Conservation (phyloP, 2,113 vertebrate species). For the Heterotilapia buettikoferi region DNA sequence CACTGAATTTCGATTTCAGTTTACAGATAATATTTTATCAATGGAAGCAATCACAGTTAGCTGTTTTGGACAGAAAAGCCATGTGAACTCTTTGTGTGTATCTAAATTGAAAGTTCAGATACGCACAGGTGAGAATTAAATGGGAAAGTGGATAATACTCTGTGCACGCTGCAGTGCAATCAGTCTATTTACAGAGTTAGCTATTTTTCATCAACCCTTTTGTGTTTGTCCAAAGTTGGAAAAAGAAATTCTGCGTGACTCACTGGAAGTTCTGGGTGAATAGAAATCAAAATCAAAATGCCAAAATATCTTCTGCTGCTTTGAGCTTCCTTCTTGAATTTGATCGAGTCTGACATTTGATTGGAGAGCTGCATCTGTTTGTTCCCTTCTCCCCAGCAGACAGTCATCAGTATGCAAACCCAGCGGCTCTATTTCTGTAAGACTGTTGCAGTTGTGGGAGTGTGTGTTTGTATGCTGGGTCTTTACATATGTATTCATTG, state of each 20-base stretch:
- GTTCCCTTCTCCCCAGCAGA: neutral
- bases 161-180: neutral
- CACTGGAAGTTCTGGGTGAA: neutral
- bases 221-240: neutral
- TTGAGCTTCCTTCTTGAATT: neutral
- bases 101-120: neutral
- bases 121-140: neutral
- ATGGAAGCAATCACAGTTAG: neutral
- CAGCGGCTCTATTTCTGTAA: slow-evolving; percentile 2
- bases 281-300: neutral
- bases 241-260: neutral
- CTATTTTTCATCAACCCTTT: neutral
- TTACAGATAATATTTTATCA: neutral
- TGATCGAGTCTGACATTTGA: neutral
- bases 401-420: neutral
- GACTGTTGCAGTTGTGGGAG: neutral
- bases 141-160: neutral
- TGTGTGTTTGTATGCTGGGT: neutral
- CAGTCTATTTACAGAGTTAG: neutral
- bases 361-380: neutral
- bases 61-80: neutral
- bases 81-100: neutral
- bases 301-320: neutral
- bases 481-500: neutral
- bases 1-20: neutral